Base-by-base conservation (phyloP, 2,113 vertebrate species). In the Neopipo cinnamomea region DNA sequence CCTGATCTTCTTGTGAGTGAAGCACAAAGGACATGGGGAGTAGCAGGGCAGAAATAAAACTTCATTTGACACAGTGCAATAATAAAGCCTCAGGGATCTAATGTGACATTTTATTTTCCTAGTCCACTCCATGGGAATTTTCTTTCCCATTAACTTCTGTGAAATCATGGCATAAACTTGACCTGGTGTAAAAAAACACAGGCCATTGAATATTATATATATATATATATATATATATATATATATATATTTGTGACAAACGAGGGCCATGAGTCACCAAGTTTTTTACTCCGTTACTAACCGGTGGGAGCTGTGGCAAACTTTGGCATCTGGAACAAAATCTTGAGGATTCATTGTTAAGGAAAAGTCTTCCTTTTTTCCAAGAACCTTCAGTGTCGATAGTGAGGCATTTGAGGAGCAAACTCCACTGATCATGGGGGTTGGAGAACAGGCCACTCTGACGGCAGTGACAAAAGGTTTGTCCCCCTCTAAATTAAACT, bases 231-330 rank as follows among this genome's bases (percentile, higher is more conserved):
- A n/a, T 42, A 42, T 52, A 35, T 42, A n/a, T 56, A 8, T 33
- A 56, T 59, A 7, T 16, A 11, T 59, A 50, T 25, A 14, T 50
- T 58, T 42, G 35, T 42, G 50, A 55, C 8, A 68, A 56, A 62
- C 2, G 14, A 81, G 13, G 28, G 3, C 24, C 5, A 4, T 8
- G n/a, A 62, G 28, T 41, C 44, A 62, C 25, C 14, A 68, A 71
- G 25, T 8, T 53, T n/a, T 85, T 52, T 37, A 8, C 9, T 84
- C 31, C 12, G 11, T 47, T 21, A 21, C 14, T 30, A 37, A 37
- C 11, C 28, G 16, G 5, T 1, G 3, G 19, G 27, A 35, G 2
- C 73, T 84, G 12, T 0, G 14, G 66, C 6, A 53, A 65, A 68
- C 46, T 16, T 53, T 27, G 27, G 27, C 9, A 25, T 31, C 28